Base-by-base conservation (phyloP, 2,888 invertebrate species). In the Diloba caeruleocephala region DNA sequence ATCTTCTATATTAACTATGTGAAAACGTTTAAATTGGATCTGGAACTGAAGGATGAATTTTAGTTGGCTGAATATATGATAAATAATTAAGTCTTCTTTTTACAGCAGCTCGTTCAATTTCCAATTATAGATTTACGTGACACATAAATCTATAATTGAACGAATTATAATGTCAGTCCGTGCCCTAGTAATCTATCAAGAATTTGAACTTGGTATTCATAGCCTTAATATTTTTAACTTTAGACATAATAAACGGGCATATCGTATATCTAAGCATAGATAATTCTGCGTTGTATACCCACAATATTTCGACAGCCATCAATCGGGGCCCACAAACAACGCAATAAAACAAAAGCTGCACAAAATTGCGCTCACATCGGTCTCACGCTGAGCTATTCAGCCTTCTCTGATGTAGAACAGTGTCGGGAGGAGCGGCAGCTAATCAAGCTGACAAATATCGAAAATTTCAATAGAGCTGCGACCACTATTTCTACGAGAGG, bases 401-500 rank as follows among this genome's bases (percentile, higher is more conserved):
- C 45, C 66, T 74, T 67, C 68, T 74, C 81, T 73, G 76, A 78
- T 79, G 78, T 79, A 81, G 78, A 78, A 79, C 78, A 74, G 79
- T 82, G 76, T 74, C 75, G 80, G 85, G 85, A 82, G 82, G 84
- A 79, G 77, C 72, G 77, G 69, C 62, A 76, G 93, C 92, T 93
- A 93, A 93, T 93, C 92, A 92, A 88, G 84, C 90, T 88, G 90
- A 90, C 90, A 92, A 92, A 90, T 88, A 90, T 81, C 87, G 78
- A 84, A 79, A 55, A 84, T 87, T 88, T 91, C 89, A 89, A 92
- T 89, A 78, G 86, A 81, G 74, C 78, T 79, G 71, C 81, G 70
- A 75, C 81, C 76, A 86, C 88, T 87, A 89, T 88, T 87, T 79
- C 82, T 81, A 81, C 81, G 85, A 82, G 81, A 82, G 82, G 75